Percentiles rank a stretch among this genome's conserved stretches.
Conservation (phyloP, 2,888 invertebrate genomes). For the Noctuana brunneofusca region DNA sequence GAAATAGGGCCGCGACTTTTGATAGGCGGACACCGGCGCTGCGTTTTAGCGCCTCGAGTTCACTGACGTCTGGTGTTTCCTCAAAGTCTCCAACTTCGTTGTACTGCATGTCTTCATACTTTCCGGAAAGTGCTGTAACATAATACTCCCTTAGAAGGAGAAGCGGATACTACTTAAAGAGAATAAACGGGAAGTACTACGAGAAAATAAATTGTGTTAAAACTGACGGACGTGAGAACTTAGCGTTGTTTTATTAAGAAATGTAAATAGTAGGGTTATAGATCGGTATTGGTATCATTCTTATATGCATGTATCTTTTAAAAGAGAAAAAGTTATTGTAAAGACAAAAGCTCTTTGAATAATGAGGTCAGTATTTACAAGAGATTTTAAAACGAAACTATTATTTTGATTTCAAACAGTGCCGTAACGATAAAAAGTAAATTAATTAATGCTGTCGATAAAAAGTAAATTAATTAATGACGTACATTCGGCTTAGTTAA, state of each 20-base stretch:
- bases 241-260: background rate
- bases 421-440: too few species aligned
- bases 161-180: background rate
- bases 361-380: too few species aligned
- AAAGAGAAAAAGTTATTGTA: too few species aligned
- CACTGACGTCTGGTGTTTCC: slow-evolving; percentile 72
- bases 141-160: slow-evolving; percentile 35
- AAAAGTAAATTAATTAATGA: too few species aligned
- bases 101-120: slow-evolving; percentile 77
- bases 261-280: too few species aligned
- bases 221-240: background rate
- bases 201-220: slow-evolving; percentile 1
- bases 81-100: slow-evolving; percentile 72
- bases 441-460: too few species aligned
- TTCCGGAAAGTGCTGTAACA: slow-evolving; percentile 72
- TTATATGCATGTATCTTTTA: too few species aligned
- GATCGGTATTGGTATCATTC: too few species aligned
- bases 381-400: too few species aligned
- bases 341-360: too few species aligned
- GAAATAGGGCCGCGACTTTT: slow-evolving; percentile 43
- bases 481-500: too few species aligned
- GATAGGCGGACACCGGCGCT: slow-evolving; percentile 49
- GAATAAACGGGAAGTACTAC: background rate
- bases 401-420: too few species aligned
- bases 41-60: slow-evolving; percentile 73